These are phyloP conservation scores for Eustalomyia histrio DNA, from an alignment of 2,888 invertebrate species.

Conservation along the genomic window DNA sequence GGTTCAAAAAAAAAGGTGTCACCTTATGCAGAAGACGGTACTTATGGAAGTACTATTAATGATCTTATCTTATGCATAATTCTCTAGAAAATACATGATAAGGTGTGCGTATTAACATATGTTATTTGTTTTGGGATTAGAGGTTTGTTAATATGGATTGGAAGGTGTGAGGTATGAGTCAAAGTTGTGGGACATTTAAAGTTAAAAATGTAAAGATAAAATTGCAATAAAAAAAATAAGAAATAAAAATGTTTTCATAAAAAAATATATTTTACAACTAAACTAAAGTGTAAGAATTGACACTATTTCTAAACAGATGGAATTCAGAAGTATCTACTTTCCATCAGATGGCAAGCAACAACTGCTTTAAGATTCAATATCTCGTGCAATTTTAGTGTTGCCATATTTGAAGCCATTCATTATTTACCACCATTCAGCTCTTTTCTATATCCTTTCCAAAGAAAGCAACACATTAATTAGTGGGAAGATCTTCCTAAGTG, in stretches of 20 bases:
- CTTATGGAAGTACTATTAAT: neutral
- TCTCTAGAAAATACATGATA: constrained; percentile 59
- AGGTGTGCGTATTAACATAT: constrained; percentile 64
- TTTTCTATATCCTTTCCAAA: too few relatives aligned
- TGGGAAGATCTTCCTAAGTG: too few relatives aligned
- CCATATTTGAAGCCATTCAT: too few relatives aligned
- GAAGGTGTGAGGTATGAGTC: neutral
- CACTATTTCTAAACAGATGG: too few relatives aligned
- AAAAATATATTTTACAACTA: too few relatives aligned
- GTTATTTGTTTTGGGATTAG: constrained; percentile 49
- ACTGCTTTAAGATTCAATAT: too few relatives aligned
- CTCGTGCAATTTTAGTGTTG: too few relatives aligned
- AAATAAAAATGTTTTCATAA: constrained; percentile 4
- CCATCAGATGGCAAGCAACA: too few relatives aligned
- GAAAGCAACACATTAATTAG: too few relatives aligned
- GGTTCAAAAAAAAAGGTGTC: constrained; percentile 50
- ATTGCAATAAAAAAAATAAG: neutral
- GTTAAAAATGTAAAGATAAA: neutral
- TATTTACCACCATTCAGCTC: too few relatives aligned
- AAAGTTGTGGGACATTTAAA: constrained; percentile 43
- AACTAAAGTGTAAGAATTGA: too few relatives aligned
- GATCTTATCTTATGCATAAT: constrained; percentile 60
- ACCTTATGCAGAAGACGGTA: constrained; percentile 22
- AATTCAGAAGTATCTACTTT: too few relatives aligned
- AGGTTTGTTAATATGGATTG: neutral